A percentile compares a stretch with the other conserved stretches of the same genome.
phyloP scores from a whole-genome alignment of 2,797 vertebrate genomes.

The Halcyon chelicuti region DNA sequence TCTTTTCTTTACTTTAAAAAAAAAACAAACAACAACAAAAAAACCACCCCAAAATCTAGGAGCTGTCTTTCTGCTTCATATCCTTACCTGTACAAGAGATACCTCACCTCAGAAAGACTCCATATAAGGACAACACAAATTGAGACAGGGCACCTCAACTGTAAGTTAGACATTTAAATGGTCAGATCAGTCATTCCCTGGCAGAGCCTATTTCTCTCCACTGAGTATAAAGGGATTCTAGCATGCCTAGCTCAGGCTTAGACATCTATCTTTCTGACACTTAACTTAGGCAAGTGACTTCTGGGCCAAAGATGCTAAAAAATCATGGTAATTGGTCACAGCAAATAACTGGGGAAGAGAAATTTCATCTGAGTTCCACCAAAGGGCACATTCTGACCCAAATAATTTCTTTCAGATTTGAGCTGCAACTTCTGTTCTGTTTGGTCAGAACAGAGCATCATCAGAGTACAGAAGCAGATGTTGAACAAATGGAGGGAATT shows the following conservation, averaged over 20 bases:
- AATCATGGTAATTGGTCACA: not conserved
- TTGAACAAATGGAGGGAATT: conserved; percentile 62
- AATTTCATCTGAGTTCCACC: conserved; percentile 2
- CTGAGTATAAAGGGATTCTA: conserved; percentile 7
- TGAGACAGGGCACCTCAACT: not conserved
- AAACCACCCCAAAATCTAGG: not conserved
- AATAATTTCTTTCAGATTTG: conserved; percentile 50
- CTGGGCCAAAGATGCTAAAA: conserved; percentile 11
- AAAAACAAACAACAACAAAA: not conserved
- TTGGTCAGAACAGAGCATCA: conserved; percentile 39
- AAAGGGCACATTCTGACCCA: not conserved
- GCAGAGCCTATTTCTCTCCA: conserved; percentile 25
- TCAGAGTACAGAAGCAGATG: not conserved
- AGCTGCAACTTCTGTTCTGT: conserved; percentile 36
- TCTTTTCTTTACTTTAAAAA: not conserved
- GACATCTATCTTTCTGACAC: conserved; percentile 38
- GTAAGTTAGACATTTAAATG: conserved; percentile 15
- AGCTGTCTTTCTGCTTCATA: not conserved
- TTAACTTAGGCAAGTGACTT: conserved; percentile 27
- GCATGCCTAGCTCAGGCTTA: not conserved
- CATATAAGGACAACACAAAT: not conserved
- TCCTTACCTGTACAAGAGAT: not conserved
- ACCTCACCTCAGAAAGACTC: not conserved
- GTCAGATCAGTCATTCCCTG: conserved; percentile 24
- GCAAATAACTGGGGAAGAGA: not conserved